phyloP scores from a whole-genome alignment of 2,113 vertebrate genomes.

The Trematomus loennbergii region DNA sequence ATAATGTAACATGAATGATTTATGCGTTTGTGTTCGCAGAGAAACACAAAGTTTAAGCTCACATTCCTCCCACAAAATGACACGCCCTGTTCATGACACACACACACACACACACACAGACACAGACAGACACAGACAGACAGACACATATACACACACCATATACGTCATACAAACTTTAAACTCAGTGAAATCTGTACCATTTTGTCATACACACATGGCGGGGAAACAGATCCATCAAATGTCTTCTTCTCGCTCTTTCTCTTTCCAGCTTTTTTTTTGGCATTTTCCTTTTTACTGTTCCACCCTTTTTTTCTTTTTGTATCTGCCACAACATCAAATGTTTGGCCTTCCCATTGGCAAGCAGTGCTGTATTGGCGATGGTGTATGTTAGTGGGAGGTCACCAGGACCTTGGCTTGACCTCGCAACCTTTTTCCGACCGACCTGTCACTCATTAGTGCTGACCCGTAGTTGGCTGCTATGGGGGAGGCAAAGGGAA shows the following conservation, averaged over 20 bases:
- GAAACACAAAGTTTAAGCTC: neutral
- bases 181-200: conserved; percentile 27
- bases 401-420: conserved; percentile 54
- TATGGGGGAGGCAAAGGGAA: conserved; percentile 51
- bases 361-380: neutral
- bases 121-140: too few relatives aligned
- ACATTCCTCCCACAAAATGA: neutral
- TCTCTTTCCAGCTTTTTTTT: conserved; percentile 8
- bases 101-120: too few relatives aligned
- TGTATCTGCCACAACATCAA: conserved; percentile 44
- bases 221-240: conserved; percentile 15
- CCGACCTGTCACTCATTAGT: conserved; percentile 73
- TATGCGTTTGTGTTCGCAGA: neutral
- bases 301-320: neutral
- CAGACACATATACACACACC: neutral
- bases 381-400: conserved; percentile 21
- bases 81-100: conserved; percentile 6
- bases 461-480: conserved; percentile 60
- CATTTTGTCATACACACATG: conserved; percentile 31
- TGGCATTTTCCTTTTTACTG: neutral
- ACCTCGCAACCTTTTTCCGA: conserved; percentile 35
- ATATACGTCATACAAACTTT: conserved; percentile 23
- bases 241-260: neutral
- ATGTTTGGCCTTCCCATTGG: conserved; percentile 21
- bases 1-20: neutral